Base-by-base conservation (phyloP, 2,113 vertebrate species). In the Oncorhynchus nerka region DNA sequence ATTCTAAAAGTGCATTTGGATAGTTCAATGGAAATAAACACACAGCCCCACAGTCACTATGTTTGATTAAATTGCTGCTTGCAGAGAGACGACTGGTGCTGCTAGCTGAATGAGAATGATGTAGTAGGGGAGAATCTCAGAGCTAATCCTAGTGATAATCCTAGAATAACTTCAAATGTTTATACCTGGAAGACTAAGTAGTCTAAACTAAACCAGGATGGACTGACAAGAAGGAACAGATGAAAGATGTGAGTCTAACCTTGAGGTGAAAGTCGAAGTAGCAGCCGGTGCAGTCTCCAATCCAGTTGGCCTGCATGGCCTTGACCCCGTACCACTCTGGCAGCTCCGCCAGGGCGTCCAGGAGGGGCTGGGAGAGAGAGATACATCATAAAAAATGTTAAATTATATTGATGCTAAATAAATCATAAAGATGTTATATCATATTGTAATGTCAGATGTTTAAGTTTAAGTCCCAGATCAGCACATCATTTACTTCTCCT, bases 281-380 rank as follows among this genome's bases (percentile, higher is more conserved):
- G 90, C 97, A 98, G 49, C 98, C 98, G 12, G 84, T 71, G 11
- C 97, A 99, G 64, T 98, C 93, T 57, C 98, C 98, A 59, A 99
- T 97, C 98, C 98, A 99, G 90, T 99, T 97, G 51, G 96, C 97
- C 90, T 99, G 98, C 98, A 99, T 99, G 90, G 92, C 94, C 90
- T 97, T 99, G 77, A 99, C 95, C n/a, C 98, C 97, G 0, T 99
- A 98, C 98, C 98, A 99, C 79, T 97, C 95, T 0, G 98, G 97
- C 76, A 99, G 95, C 75, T 96, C 93, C 0, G 91, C 92, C 86
- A 99, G 81, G 0, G 95, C 92, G 1, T 98, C 97, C 85, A 93
- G 88, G 85, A 99, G 94, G 66, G 95, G 94, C 98, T 99, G 86
- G n/a, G 19, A 70, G 28, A 85, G 79, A 86, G 0, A 77, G n/a